phyloP scores from a whole-genome alignment of 1,140 invertebrate species.

The Drosophila baimaii region DNA sequence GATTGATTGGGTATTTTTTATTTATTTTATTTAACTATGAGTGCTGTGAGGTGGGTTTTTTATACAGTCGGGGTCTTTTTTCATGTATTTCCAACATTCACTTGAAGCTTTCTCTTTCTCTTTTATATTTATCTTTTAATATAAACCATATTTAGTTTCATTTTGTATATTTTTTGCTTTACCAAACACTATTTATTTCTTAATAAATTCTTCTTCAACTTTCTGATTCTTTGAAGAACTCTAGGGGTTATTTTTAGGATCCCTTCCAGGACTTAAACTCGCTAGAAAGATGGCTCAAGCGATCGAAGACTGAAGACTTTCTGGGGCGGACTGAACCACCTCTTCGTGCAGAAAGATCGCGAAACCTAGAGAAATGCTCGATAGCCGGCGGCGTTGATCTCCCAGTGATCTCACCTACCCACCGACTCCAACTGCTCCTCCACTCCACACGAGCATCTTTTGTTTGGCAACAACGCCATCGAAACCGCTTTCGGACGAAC shows the following conservation, averaged over 20 bases:
- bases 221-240: not conserved
- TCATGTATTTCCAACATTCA: not conserved
- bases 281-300: not conserved
- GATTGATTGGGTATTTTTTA: not conserved
- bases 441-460: constrained; percentile 30
- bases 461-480: constrained; percentile 63
- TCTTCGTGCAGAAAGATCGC: constrained; percentile 12
- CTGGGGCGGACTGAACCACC: constrained; percentile 10
- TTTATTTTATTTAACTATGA: not conserved
- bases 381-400: not conserved
- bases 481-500: constrained; percentile 60
- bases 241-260: not conserved
- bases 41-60: too few relatives aligned
- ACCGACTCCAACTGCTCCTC: not conserved
- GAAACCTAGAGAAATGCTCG: constrained; percentile 29
- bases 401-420: constrained; percentile 26
- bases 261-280: not conserved
- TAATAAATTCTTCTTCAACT: not conserved
- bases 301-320: constrained; percentile 4
- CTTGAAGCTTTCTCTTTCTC: not conserved
- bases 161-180: too few relatives aligned
- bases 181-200: not conserved
- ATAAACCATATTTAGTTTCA: not conserved
- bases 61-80: not conserved
- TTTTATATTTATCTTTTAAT: not conserved